phyloP scores from a whole-genome alignment of 2,797 vertebrate genomes.

The Bradypodion ventrale region DNA sequence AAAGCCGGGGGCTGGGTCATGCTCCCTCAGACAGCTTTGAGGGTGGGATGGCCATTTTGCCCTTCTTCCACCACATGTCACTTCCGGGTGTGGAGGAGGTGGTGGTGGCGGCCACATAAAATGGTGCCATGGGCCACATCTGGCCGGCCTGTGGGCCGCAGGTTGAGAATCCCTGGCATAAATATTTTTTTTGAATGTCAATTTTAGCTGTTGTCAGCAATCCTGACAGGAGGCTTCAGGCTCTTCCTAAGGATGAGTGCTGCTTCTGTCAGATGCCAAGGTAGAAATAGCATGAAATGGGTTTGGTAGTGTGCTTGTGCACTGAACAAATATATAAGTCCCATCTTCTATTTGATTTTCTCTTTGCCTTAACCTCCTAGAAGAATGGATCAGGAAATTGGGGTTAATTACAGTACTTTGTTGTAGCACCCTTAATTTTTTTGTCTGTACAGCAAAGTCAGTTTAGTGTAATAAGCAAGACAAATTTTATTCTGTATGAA shows the following conservation, averaged over 20 bases:
- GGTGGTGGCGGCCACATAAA: no score
- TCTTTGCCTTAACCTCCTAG: conserved; percentile 29
- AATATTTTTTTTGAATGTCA: neutral
- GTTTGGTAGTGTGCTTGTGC: neutral
- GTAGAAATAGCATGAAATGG: neutral
- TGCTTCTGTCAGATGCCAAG: neutral
- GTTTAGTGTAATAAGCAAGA: neutral
- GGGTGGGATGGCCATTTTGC: no score
- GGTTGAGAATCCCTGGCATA: neutral
- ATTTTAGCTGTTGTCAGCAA: neutral
- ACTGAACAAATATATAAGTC: conserved; percentile 4
- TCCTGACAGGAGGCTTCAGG: neutral
- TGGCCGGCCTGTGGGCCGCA: no score
- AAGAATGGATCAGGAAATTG: conserved; percentile 10
- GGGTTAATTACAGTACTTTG: conserved; percentile 26
- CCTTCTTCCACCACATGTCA: no score
- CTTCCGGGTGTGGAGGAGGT: no score
- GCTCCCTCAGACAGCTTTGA: no score
- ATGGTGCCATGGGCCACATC: no score
- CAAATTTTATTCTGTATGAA: conserved; percentile 9
- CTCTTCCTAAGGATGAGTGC: neutral
- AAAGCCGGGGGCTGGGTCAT: no score
- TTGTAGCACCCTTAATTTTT: conserved; percentile 17
- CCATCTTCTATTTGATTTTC: conserved; percentile 18
- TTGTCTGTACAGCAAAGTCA: conserved; percentile 18